Base-by-base conservation (phyloP, 2,797 vertebrate genomes). In the Thalassophryne amazonica region DNA sequence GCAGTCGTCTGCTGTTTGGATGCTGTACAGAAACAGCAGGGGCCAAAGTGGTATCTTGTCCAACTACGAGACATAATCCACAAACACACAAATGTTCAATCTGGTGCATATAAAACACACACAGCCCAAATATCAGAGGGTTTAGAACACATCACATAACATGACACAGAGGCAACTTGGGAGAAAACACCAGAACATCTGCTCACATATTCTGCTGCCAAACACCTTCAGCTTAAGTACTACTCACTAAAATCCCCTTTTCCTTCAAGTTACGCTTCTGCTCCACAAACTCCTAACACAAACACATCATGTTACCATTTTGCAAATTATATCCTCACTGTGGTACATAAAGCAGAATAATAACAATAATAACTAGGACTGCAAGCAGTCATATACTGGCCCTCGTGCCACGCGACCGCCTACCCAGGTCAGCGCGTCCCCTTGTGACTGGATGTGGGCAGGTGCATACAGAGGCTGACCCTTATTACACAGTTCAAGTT, bases 41-140 rank as follows among this genome's bases (percentile, higher is more conserved):
- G 51, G 75, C 50, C 56, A 70, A 58, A 67, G 17, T 22, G 39
- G 52, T 46, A 10, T 38, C 49, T 36, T 22, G 61, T 73, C 46
- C 74, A 74, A 68, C 58, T 67, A 64, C 62, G 49, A 73, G 55
- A 36, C 53, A 76, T 81, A 73, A 78, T 71, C 60, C 54, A 62
- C 40, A 61, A 24, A 29, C 35, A 37, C 51, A 50, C 35, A 59
- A 27, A 10, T 49, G n/a, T n/a, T n/a, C n/a, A n/a, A n/a, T n/a
- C n/a, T 17, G 24, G 23, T 19, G 15, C 19, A 21, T 22, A 25
- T 27, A 38, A 30, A 31, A 60, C 21, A 18, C 33, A 21, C 48
- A 40, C 31, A 32, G 24, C 11, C 57, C 68, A 34, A 56, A 76
- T 55, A 65, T 76, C 62, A 69, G 40, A 57, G 37, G 52, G 45